Base-by-base conservation (phyloP, 2,113 vertebrate genomes). In the Leucoraja erinaceus region DNA sequence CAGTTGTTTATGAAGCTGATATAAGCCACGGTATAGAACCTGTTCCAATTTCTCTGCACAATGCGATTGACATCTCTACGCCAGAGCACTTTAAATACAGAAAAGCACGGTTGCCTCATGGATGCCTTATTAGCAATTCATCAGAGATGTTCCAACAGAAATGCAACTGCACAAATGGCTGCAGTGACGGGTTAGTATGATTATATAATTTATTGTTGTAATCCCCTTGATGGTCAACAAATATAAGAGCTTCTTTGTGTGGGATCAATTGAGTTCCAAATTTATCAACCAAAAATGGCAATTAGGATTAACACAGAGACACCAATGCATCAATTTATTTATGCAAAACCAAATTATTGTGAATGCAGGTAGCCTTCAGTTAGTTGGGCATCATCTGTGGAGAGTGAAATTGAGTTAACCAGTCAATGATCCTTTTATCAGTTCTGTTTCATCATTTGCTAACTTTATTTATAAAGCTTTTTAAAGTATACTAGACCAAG, bases 91-190 rank as follows among this genome's bases (percentile, higher is more conserved):
- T 99, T 95, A 98, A 97, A 18, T 99, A 99, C 93, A 96, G 98
- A 61, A 98, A 97, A 93, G 96, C 96, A 0, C 95, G 98, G 0
- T 98, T 97, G 98, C 98, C 98, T 0, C 97, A 96, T 25, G 96
- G 97, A 93, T 98, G 97, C 94, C 98, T 96, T 83, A 95, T 99
- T 93, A 97, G 96, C 94, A 96, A 94, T 93, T 94, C 96, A 25
- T 95, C 96, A 3, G 94, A 94, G 11, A 93, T 96, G 28, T 98
- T 98, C 95, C 56, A 93, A 47, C 94, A 95, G 88, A 98, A 97
- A 12, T 99, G 98, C 94, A 96, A 97, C 95, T 99, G 98, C 94
- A 95, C 94, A 0, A 97, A 98, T 90, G 98, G 97, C 94, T 98
- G 98, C 95, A 72, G 93, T 0, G 95, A 98, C 78, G 94, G 94